A percentile compares a stretch with the other conserved stretches of the same genome.
These are phyloP conservation scores for Hermatobates lingyangjiaoensis DNA, from an alignment of 1,140 invertebrate species.

Conservation along the genomic window DNA sequence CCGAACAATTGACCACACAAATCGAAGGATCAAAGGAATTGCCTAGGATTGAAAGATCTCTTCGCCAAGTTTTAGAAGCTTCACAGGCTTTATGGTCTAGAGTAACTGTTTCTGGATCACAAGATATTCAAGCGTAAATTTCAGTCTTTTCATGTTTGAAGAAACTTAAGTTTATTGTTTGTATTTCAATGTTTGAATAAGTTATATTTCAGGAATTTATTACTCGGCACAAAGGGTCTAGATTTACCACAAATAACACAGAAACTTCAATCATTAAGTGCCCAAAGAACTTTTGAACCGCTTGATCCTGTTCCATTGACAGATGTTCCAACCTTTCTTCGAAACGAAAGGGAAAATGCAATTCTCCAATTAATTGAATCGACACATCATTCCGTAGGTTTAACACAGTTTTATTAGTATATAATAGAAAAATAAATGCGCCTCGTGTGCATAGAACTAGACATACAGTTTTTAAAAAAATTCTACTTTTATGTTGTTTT, in stretches of 20 bases:
- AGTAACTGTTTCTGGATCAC: constrained; percentile 52
- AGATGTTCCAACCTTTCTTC: constrained; percentile 72
- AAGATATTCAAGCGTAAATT: constrained; percentile 83
- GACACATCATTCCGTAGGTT: constrained; percentile 59
- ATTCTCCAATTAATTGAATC: constrained; percentile 80
- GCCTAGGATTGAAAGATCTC: constrained; percentile 71
- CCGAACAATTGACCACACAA: constrained; percentile 73
- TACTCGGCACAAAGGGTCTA: constrained; percentile 79
- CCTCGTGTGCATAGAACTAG: no score
- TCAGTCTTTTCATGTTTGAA: background rate
- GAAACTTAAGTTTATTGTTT: no score
- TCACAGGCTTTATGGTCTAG: constrained; percentile 74
- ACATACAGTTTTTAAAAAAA: no score
- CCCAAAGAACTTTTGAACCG: constrained; percentile 68
- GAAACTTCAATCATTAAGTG: constrained; percentile 70
- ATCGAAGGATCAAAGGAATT: constrained; percentile 65
- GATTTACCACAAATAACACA: constrained; percentile 82
- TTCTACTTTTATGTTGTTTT: no score
- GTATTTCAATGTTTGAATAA: no score
- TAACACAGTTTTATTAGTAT: constrained; percentile 1
- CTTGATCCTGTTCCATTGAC: constrained; percentile 74
- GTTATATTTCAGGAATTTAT: constrained; percentile 68
- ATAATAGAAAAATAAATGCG: no score
- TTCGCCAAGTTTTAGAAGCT: constrained; percentile 78
- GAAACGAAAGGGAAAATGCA: constrained; percentile 86